phyloP scores from a whole-genome alignment of 2,888 invertebrate genomes.

The Mythimna lalbum region DNA sequence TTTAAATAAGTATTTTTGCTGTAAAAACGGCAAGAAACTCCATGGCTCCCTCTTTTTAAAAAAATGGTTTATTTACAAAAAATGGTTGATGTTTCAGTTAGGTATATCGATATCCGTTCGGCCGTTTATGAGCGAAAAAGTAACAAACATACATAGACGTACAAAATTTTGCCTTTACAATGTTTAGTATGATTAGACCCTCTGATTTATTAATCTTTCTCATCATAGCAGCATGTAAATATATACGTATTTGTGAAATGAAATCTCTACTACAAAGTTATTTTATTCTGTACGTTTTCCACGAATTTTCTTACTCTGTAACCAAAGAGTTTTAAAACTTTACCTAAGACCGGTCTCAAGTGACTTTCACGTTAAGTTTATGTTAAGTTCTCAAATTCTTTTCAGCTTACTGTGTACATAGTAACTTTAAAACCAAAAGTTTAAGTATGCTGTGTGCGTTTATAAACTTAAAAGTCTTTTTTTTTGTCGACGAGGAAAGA shows the following conservation, averaged over 20 bases:
- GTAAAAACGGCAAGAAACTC: no score
- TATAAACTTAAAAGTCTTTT: neutral
- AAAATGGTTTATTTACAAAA: no score
- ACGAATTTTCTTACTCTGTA: neutral
- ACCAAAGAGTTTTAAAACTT: constrained; percentile 16
- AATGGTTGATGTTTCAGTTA: no score
- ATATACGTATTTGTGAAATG: neutral
- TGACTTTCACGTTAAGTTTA: constrained; percentile 23
- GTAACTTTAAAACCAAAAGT: constrained; percentile 10
- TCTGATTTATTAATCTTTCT: neutral
- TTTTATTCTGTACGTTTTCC: neutral
- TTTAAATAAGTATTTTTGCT: no score
- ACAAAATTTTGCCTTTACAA: neutral
- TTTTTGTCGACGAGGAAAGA: no score
- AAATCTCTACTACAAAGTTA: neutral
- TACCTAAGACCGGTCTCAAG: constrained; percentile 1
- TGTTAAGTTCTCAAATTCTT: constrained; percentile 10
- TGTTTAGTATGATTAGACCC: neutral
- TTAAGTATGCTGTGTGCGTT: neutral
- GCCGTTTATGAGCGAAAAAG: no score
- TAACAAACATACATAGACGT: no score
- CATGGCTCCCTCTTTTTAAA: no score
- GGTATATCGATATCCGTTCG: no score
- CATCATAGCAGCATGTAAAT: neutral
- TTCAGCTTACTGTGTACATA: constrained; percentile 6